These are phyloP conservation scores for Acheta domesticus DNA, from an alignment of 2,888 invertebrate genomes.

Conservation along the genomic window DNA sequence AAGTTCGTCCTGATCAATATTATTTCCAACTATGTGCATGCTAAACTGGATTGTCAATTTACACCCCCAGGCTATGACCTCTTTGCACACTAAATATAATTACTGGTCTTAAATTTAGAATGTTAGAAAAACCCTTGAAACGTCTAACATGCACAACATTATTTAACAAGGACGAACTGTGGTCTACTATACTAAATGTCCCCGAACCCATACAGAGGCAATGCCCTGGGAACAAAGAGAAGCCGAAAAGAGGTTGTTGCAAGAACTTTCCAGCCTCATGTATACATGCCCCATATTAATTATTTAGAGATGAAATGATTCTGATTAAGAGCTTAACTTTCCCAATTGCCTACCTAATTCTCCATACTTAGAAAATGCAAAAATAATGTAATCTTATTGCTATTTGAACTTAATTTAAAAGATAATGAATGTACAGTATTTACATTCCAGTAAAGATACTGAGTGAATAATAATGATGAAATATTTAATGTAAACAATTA, in stretches of 20 bases:
- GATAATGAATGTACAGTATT: slow-evolving; percentile 29
- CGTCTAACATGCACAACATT: slow-evolving; percentile 34
- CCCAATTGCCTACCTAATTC: neutral
- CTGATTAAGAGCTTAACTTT: too few relatives aligned
- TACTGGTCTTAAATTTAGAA: neutral
- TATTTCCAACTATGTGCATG: slow-evolving; percentile 33
- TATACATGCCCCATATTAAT: slow-evolving; percentile 30
- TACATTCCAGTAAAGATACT: slow-evolving; percentile 22
- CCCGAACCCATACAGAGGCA: slow-evolving; percentile 31
- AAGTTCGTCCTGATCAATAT: slow-evolving; percentile 32
- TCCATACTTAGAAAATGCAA: neutral
- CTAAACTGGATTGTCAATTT: slow-evolving; percentile 26
- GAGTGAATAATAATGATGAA: neutral
- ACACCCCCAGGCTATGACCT: too few relatives aligned
- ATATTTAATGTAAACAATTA: slow-evolving; percentile 11
- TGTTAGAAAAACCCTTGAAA: neutral
- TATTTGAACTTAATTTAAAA: slow-evolving; percentile 22
- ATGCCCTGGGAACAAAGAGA: slow-evolving; percentile 39
- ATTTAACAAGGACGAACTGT: slow-evolving; percentile 32
- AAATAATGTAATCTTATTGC: neutral
- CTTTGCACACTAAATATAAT: too few relatives aligned
- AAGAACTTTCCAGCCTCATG: slow-evolving; percentile 53
- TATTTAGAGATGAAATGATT: slow-evolving; percentile 30
- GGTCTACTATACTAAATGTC: slow-evolving; percentile 24
- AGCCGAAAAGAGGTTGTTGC: slow-evolving; percentile 35